Percentiles rank a stretch among this genome's conserved stretches.
These are phyloP conservation scores for Puffinus mauretanicus DNA, from an alignment of 2,113 vertebrate species.

Conservation along the genomic window DNA sequence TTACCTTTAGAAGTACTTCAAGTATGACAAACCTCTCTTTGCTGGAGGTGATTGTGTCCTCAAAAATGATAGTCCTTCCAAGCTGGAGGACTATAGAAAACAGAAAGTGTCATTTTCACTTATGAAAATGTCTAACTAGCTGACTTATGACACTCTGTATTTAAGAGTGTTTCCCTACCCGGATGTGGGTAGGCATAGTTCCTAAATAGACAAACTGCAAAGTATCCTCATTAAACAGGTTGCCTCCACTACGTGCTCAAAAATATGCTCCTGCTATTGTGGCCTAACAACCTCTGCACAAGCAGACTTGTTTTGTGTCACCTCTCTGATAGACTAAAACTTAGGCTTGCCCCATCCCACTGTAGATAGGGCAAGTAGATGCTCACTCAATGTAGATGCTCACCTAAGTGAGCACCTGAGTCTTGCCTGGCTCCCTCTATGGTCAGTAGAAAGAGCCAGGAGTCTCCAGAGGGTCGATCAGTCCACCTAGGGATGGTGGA, in stretches of 20 bases:
- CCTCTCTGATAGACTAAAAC: neutral
- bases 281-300: neutral
- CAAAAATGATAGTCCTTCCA: neutral
- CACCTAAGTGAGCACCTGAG: neutral
- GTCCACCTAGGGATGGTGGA: neutral
- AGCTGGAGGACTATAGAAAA: neutral
- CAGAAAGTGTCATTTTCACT: neutral
- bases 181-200: neutral
- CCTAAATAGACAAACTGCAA: neutral
- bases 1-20: neutral
- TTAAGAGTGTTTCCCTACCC: neutral
- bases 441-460: neutral
- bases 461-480: neutral
- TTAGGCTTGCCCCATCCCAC: neutral
- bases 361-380: neutral
- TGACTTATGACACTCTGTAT: neutral
- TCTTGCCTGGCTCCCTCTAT: neutral
- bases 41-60: neutral
- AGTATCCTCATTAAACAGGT: neutral
- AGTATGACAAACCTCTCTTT: neutral
- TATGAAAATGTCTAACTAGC: neutral
- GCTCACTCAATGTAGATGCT: neutral
- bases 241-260: neutral
- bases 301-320: neutral
- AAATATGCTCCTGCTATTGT: neutral